A percentile compares a stretch with the other conserved stretches of the same genome.
Conservation (phyloP, 2,797 vertebrate genomes). For the Amblyopsis hoosieri region DNA sequence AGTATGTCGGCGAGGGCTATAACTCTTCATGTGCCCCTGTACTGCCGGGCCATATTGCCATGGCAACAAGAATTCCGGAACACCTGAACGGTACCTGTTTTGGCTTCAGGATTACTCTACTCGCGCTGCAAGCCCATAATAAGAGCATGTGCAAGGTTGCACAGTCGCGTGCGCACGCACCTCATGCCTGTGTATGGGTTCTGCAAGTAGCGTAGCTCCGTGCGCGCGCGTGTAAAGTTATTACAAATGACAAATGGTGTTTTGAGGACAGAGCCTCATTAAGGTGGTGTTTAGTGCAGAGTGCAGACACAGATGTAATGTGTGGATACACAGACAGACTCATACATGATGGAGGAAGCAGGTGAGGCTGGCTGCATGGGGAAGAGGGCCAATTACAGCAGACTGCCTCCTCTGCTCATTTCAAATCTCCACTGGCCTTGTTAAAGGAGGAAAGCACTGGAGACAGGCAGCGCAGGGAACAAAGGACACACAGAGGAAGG, state of each 20-base stretch:
- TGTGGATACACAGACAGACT: neutral
- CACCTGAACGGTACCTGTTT: constrained; percentile 24
- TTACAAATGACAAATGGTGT: no score
- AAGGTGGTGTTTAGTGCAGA: neutral
- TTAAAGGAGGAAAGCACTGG: neutral
- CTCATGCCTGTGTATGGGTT: no score
- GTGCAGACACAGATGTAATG: neutral
- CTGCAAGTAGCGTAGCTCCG: no score
- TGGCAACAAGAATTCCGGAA: constrained; percentile 37
- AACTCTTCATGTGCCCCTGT: constrained; percentile 1
- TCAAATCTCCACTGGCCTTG: constrained; percentile 8
- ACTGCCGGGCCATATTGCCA: constrained; percentile 15
- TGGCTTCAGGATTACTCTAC: neutral
- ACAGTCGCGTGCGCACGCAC: no score
- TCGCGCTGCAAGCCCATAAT: neutral
- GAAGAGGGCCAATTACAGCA: constrained; percentile 11
- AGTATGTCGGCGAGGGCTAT: neutral
- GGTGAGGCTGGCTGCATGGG: neutral
- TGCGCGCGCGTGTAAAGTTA: no score
- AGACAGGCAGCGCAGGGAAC: no score
- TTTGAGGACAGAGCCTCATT: no score
- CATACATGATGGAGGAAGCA: neutral
- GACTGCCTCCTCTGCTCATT: neutral
- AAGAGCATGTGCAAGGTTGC: neutral
- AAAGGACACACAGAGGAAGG: no score